A percentile compares a stretch with the other conserved stretches of the same genome.
phyloP scores from a whole-genome alignment of 30 jellyfish, hydroid and myxozoan genomes.

The Nemopilema nomurai region DNA sequence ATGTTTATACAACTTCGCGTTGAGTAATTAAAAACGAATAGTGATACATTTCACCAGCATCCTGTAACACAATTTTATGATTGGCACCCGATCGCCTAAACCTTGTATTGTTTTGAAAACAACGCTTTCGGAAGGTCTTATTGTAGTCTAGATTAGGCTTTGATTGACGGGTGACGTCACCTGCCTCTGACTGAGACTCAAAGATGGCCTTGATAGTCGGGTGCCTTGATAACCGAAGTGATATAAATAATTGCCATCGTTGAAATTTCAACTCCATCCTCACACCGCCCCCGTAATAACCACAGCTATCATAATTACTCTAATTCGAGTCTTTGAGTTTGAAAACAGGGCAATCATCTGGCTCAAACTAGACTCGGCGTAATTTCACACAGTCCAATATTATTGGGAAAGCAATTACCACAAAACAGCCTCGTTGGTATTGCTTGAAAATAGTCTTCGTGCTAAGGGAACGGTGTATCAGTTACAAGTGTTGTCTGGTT shows the following conservation, averaged over 20 bases:
- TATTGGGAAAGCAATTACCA: no score
- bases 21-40: slow-evolving; percentile 5
- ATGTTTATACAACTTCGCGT: neutral
- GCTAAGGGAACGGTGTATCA: no score
- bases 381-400: no score
- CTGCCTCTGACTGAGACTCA: neutral
- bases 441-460: no score
- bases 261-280: neutral
- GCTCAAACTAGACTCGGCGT: no score
- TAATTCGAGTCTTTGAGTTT: no score
- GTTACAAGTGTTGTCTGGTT: no score
- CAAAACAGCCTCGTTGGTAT: no score
- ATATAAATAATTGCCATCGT: neutral
- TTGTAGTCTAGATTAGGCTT: slow-evolving; percentile 24
- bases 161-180: slow-evolving; percentile 44
- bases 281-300: neutral
- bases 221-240: neutral
- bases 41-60: slow-evolving; percentile 51
- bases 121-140: slow-evolving; percentile 40
- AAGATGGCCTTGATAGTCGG: neutral
- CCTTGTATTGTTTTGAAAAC: slow-evolving; percentile 57
- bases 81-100: slow-evolving; percentile 59
- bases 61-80: slow-evolving; percentile 54
- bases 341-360: no score
- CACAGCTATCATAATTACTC: no score